Evolutionary conservation across 2,797 vertebrate species (phyloP), one percentile per base, ranked within the genome.

Genomic region (Hozukius guyotensis): DNA sequence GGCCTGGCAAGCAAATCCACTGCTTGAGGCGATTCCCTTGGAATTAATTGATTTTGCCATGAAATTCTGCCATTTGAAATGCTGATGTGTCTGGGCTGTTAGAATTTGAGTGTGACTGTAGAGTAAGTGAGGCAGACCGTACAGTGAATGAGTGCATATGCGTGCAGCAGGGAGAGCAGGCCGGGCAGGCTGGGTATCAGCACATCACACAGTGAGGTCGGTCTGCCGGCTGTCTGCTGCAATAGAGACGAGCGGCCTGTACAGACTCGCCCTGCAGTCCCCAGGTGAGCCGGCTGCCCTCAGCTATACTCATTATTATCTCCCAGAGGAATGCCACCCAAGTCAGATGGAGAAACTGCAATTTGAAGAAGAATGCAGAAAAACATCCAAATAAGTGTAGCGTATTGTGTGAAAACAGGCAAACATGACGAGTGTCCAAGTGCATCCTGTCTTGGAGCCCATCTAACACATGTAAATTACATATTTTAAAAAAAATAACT

Each of bases 291-390:
- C 14, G 27, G 68, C 36, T 32, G 73, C 85, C 86, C 85, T 87
- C 84, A 88, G 83, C 77, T 75, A 70, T 42, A 71, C 84, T 85
- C 83, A 69, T 87, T 86, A 92, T 89, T 81, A 88, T 90, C 88
- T 93, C 81, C 68, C 77, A 60, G 64, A 91, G 90, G 92, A 94
- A 94, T 93, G 92, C 85, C 81, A 82, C 85, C 83, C 72, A 76
- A 82, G 88, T 89, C 81, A 81, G 77, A 89, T 75, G 63, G 66
- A 81, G 71, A 77, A 69, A 42, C 77, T 60, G 63, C 68, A 57
- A 59, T 74, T 55, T 78, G 62, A 83, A 72, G 9, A 24, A 72
- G 74, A 90, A 84, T 78, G 78, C 72, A 64, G 59, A 60, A 46
- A 66, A 77, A 77, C 49, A 75, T 55, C 67, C 42, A 76, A 64